Evolutionary conservation across 2,888 invertebrate genomes (phyloP).

Genomic region (Cephus sareptanus): DNA sequence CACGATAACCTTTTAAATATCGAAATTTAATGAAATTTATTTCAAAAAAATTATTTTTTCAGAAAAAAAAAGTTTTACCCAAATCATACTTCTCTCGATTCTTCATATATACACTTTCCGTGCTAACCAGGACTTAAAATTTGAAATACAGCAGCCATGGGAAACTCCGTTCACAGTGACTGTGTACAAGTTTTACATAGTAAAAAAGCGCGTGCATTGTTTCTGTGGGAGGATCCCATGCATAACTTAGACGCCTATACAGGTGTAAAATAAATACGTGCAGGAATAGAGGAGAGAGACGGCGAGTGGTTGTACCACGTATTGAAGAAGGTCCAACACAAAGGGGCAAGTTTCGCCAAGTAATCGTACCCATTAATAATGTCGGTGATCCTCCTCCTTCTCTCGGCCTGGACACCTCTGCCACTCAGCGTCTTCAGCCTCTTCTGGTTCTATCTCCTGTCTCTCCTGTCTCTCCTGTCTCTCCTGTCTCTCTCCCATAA

Average conservation of each 20-base stretch:
- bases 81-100: not conserved
- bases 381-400: constrained; percentile 53
- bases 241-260: constrained; percentile 55
- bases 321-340: constrained; percentile 31
- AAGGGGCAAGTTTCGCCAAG: constrained; percentile 61
- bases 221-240: constrained; percentile 64
- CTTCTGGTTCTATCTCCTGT: constrained; percentile 19
- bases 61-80: not conserved
- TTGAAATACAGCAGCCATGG: not conserved
- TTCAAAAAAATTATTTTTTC: not conserved
- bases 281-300: constrained; percentile 38
- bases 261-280: constrained; percentile 61
- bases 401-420: constrained; percentile 21
- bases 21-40: not conserved
- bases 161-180: not conserved
- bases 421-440: constrained; percentile 23
- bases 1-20: too few relatives aligned
- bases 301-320: constrained; percentile 9
- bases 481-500: constrained; percentile 10
- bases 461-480: not conserved
- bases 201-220: constrained; percentile 54
- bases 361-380: constrained; percentile 63
- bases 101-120: not conserved
- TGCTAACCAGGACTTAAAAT: not conserved
- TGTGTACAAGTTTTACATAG: not conserved